These are phyloP conservation scores for Morone chrysops DNA, from an alignment of 2,113 vertebrate species.

Conservation along the genomic window DNA sequence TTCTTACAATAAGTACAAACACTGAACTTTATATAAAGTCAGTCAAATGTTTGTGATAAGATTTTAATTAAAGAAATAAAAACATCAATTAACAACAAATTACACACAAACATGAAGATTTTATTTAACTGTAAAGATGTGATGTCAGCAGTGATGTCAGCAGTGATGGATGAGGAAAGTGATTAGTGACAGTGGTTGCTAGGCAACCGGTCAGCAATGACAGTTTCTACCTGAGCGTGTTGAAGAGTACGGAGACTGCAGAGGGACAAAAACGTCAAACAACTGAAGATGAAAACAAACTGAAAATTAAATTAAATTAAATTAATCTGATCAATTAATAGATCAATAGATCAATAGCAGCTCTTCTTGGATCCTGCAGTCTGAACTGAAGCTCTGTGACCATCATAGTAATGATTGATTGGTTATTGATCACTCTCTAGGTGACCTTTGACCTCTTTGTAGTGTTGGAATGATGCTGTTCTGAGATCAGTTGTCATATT, in stretches of 20 bases:
- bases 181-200: constrained; percentile 36
- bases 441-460: too few relatives aligned
- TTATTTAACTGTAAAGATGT: constrained; percentile 9
- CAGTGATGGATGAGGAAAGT: constrained; percentile 46
- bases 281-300: background rate
- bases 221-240: constrained; percentile 66
- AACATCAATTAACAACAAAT: background rate
- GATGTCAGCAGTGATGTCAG: constrained; percentile 44
- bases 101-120: background rate
- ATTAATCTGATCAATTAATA: background rate
- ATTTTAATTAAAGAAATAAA: background rate
- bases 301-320: background rate
- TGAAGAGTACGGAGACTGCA: constrained; percentile 50
- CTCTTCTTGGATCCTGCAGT: too few relatives aligned
- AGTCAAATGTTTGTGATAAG: too few relatives aligned
- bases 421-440: too few relatives aligned
- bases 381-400: too few relatives aligned
- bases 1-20: background rate
- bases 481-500: too few relatives aligned
- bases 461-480: too few relatives aligned
- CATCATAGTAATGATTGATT: too few relatives aligned
- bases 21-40: too few relatives aligned
- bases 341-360: too few relatives aligned
- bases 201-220: constrained; percentile 36
- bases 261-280: constrained; percentile 62